phyloP scores from a whole-genome alignment of 2,113 vertebrate species.

The Phrynosoma blainvillii region DNA sequence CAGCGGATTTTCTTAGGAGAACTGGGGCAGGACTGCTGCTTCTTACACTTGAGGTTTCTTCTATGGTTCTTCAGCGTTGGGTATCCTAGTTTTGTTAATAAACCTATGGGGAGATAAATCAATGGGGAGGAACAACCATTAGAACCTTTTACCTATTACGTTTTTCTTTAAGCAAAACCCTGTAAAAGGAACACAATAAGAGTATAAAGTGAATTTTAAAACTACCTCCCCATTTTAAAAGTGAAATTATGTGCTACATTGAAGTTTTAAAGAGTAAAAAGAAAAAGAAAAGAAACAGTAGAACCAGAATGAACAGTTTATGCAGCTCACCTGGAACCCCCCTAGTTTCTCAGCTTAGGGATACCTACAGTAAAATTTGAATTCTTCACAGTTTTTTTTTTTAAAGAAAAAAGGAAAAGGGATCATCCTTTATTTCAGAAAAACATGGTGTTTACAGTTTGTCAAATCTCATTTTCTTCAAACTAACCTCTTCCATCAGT shows the following conservation, averaged over 20 bases:
- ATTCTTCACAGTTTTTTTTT: constrained; percentile 83
- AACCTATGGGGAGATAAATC: constrained; percentile 99
- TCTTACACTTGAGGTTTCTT: constrained; percentile 97
- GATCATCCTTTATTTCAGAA: constrained; percentile 75
- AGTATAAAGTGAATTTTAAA: constrained; percentile 81
- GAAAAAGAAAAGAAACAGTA: constrained; percentile 76
- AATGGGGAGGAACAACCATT: constrained; percentile 98
- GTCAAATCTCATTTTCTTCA: constrained; percentile 74
- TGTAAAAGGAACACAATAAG: constrained; percentile 86
- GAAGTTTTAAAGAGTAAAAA: constrained; percentile 73
- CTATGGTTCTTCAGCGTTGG: constrained; percentile 95
- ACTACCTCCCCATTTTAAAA: constrained; percentile 81
- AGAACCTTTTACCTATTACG: constrained; percentile 87
- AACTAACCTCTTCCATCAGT: constrained; percentile 99
- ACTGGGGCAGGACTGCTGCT: constrained; percentile 89
- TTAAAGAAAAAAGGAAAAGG: constrained; percentile 81
- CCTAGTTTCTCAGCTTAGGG: constrained; percentile 93
- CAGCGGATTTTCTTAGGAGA: constrained; percentile 89
- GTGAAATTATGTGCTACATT: constrained; percentile 77
- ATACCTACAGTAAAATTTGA: constrained; percentile 88
- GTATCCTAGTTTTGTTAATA: constrained; percentile 98
- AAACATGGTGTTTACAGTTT: constrained; percentile 53
- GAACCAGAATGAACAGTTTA: constrained; percentile 86
- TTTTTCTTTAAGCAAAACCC: constrained; percentile 80
- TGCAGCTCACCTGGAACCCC: constrained; percentile 97